Evolutionary conservation across 2,113 vertebrate species (phyloP), one percentile per base, ranked within the genome.

Genomic region (Elephas maximus): DNA sequence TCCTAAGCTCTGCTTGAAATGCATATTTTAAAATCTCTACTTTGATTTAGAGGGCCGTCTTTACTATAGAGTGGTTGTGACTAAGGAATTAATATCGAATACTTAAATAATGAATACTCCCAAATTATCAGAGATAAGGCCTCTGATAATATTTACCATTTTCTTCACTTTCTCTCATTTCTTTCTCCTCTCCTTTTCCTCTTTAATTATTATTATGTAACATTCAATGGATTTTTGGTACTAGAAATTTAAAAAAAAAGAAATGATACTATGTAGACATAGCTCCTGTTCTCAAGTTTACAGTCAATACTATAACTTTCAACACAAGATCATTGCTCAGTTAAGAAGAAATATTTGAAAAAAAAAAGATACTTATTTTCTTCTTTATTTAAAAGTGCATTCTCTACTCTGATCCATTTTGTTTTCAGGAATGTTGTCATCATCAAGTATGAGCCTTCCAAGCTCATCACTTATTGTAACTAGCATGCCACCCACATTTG

Each of bases 401-500:
- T 8, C 8, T 84, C 28, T 87, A 41, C 28, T 78, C 33, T 71
- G 53, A 20, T 82, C 28, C 10, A 45, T 18, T 53, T 83, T 93
- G 51, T 67, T 41, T 77, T 48, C 18, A 90, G 57, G 74, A 81
- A n/a, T 10, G 15, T 15, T 30, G 10, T 73, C 81, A 45, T 71
- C 69, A 69, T 60, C 26, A 69, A 44, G 33, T 5, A 8, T 3
- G 8, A 94, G 6, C 6, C n/a, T 41, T 74, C 51, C 63, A 90
- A 78, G 80, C 80, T 73, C 18, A 67, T 48, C 28, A 18, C 87
- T 87, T 44, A 44, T 74, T 74, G 73, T 60, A n/a, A 67, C 81
- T 82, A 88, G 65, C 41, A 79, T 76, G 37, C 90, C 73, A 96
- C 88, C n/a, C 78, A 92, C 85, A 71, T 81, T 93, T 92, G 45